A percentile compares a stretch with the other conserved stretches of the same genome.
These are phyloP conservation scores for Danionella dracula DNA, from an alignment of 2,797 vertebrate genomes.

Conservation along the genomic window DNA sequence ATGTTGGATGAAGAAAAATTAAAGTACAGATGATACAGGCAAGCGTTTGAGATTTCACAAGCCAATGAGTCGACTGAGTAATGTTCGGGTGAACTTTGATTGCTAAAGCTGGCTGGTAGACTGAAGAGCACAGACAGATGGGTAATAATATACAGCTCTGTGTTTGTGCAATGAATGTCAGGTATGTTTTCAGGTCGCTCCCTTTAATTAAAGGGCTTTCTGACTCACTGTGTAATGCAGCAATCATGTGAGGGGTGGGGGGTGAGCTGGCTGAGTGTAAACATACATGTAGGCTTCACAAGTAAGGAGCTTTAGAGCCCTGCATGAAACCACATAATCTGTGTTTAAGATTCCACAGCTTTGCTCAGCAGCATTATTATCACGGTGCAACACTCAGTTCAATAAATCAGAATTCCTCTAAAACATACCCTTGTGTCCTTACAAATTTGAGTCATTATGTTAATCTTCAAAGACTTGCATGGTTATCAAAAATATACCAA, in stretches of 20 bases:
- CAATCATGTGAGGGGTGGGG: neutral
- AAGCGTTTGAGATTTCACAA: neutral
- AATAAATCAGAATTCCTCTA: no score
- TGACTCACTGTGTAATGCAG: slow-evolving; percentile 7
- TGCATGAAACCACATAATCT: no score
- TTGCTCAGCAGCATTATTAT: neutral
- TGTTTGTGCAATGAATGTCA: slow-evolving; percentile 55
- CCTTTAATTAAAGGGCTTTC: slow-evolving; percentile 55
- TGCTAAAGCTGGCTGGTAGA: slow-evolving; percentile 12
- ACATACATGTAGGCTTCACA: neutral
- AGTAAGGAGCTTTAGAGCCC: no score
- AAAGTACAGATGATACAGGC: no score
- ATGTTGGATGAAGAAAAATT: no score
- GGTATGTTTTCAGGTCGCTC: slow-evolving; percentile 45
- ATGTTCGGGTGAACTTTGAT: neutral
- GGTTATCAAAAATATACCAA: no score
- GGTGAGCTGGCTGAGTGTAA: neutral
- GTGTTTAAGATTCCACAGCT: neutral
- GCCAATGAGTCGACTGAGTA: slow-evolving; percentile 7
- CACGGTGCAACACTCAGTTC: no score
- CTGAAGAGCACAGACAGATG: slow-evolving; percentile 22
- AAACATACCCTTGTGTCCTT: no score
- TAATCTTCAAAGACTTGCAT: no score
- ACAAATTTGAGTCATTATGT: no score
- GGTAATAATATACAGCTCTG: slow-evolving; percentile 47